phyloP scores from a whole-genome alignment of 2,888 invertebrate genomes.

The Nephrotoma guestfalica region DNA sequence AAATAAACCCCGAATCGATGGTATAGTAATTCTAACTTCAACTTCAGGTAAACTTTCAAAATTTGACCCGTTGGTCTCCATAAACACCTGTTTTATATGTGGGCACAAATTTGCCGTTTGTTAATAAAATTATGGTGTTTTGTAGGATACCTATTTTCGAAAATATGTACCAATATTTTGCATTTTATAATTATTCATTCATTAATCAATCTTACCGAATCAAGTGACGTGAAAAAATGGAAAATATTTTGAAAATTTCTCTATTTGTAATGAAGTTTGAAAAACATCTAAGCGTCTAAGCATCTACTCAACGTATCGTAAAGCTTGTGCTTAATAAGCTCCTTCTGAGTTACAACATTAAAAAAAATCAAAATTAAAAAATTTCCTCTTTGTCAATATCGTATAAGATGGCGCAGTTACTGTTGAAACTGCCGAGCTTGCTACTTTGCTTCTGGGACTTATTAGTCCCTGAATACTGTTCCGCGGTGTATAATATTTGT shows the following conservation, averaged over 20 bases:
- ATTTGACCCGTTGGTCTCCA: background rate
- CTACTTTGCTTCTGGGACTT: too few relatives aligned
- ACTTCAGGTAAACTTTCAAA: background rate
- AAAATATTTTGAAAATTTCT: background rate
- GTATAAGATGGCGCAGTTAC: too few relatives aligned
- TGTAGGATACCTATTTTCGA: background rate
- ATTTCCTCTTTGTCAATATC: too few relatives aligned
- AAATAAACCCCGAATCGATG: too few relatives aligned
- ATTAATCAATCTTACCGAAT: background rate
- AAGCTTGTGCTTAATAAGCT: background rate
- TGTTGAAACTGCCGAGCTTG: too few relatives aligned
- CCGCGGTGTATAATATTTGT: too few relatives aligned
- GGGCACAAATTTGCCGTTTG: background rate
- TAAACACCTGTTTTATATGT: background rate
- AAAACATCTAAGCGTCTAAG: background rate
- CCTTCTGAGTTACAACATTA: background rate
- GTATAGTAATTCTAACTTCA: background rate
- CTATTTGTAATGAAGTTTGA: background rate
- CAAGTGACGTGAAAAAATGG: background rate
- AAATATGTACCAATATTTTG: background rate
- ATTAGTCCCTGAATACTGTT: too few relatives aligned
- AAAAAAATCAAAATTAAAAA: too few relatives aligned
- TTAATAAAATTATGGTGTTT: background rate
- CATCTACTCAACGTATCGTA: background rate
- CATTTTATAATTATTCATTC: too few relatives aligned